Evolutionary conservation across 37 sponge, comb jelly and placozoan genomes (phyloP).

Genomic region (Crambe crambe): DNA sequence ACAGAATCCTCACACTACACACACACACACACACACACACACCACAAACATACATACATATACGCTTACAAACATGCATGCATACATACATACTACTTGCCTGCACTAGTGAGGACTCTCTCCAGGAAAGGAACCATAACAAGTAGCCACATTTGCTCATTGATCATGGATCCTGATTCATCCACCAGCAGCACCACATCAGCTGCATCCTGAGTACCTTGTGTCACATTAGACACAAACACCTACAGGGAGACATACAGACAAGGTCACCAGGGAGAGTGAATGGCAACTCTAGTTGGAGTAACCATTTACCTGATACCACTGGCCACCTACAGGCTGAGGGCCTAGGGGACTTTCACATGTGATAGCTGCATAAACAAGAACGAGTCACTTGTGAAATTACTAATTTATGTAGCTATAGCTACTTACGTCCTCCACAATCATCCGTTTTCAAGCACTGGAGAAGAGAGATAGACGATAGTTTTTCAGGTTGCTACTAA

Average conservation of each 20-base stretch:
- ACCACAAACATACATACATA: no score
- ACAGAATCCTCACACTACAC: no score
- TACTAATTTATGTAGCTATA: no score
- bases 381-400: neutral
- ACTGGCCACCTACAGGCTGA: constrained; percentile 5
- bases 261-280: no score
- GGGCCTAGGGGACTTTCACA: constrained; percentile 38
- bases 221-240: constrained; percentile 19
- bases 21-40: no score
- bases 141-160: constrained; percentile 46
- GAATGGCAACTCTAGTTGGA: no score
- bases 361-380: neutral
- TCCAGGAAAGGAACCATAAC: constrained; percentile 41
- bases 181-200: constrained; percentile 42
- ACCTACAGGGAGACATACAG: constrained; percentile 13
- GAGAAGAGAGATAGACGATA: neutral
- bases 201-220: constrained; percentile 33
- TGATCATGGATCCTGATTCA: constrained; percentile 41
- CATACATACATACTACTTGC: no score
- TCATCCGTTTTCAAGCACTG: constrained; percentile 25
- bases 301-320: constrained; percentile 41
- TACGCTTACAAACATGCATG: no score
- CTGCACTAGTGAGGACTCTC: constrained; percentile 24
- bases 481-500: neutral
- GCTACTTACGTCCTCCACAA: constrained; percentile 27